Conservation (phyloP, 1,140 invertebrate genomes). For the Trichomalopsis sarcophagae region DNA sequence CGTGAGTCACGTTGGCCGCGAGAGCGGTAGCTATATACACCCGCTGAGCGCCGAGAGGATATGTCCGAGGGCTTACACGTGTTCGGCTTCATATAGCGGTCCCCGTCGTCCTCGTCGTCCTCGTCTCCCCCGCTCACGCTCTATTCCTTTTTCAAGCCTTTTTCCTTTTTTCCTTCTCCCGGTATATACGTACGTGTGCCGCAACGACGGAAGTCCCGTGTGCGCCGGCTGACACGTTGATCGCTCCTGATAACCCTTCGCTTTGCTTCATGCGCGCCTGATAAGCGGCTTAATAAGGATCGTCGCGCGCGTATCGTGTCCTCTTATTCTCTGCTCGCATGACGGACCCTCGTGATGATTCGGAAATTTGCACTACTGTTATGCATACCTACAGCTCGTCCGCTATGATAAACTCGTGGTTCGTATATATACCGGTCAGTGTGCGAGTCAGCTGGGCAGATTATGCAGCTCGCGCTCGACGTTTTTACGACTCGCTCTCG, state of each 20-base stretch:
- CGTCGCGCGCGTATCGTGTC: neutral
- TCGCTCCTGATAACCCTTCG: slow-evolving; percentile 26
- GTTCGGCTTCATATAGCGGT: slow-evolving; percentile 37
- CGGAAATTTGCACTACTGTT: slow-evolving; percentile 33
- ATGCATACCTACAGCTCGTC: neutral
- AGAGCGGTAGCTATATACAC: neutral
- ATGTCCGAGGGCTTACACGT: slow-evolving; percentile 28
- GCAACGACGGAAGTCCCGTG: slow-evolving; percentile 17
- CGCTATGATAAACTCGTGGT: neutral
- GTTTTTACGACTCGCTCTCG: neutral
- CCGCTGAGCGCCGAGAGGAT: neutral
- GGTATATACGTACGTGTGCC: neutral
- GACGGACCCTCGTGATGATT: neutral
- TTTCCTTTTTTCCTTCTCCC: neutral
- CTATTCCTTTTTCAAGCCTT: slow-evolving; percentile 1
- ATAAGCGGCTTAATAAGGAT: slow-evolving; percentile 38
- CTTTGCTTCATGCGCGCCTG: slow-evolving; percentile 17
- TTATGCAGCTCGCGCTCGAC: neutral
- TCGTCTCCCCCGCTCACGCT: neutral
- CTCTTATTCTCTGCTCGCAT: neutral
- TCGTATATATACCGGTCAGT: neutral
- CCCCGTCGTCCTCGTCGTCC: slow-evolving; percentile 25
- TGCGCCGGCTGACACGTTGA: slow-evolving; percentile 14
- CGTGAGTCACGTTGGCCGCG: slow-evolving; percentile 42
- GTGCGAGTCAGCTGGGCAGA: neutral